These are phyloP conservation scores for Hydractinia symbiolongicarpus DNA, from an alignment of 30 jellyfish, hydroid and myxozoan species.

Conservation along the genomic window DNA sequence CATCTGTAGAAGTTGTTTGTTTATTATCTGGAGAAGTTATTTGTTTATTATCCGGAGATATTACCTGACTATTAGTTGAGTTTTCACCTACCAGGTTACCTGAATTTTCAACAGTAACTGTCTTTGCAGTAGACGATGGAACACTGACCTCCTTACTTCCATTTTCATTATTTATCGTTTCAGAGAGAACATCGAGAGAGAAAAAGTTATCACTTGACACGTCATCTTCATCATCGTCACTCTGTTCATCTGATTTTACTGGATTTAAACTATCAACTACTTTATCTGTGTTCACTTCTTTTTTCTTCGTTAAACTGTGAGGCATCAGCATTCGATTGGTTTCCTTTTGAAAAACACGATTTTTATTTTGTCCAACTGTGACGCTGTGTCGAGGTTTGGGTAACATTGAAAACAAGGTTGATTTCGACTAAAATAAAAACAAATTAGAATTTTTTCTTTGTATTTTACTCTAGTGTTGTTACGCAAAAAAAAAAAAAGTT, in stretches of 20 bases:
- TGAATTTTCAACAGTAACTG: not conserved
- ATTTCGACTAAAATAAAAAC: not conserved
- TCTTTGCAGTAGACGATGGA: not conserved
- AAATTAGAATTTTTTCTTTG: not conserved
- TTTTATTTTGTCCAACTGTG: conserved; percentile 28
- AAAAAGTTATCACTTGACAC: conserved; percentile 46
- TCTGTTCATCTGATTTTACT: not conserved
- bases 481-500: not conserved
- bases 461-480: not conserved
- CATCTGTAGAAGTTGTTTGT: too few relatives aligned
- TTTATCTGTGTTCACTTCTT: not conserved
- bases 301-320: conserved; percentile 29
- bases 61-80: not conserved
- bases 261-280: not conserved
- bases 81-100: not conserved
- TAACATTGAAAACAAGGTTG: conserved; percentile 30
- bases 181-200: conserved; percentile 40
- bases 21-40: not conserved
- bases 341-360: conserved; percentile 11
- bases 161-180: conserved; percentile 11
- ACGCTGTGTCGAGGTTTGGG: conserved; percentile 40
- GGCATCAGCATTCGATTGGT: conserved; percentile 31
- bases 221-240: conserved; percentile 40
- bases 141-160: not conserved
- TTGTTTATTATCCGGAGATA: not conserved